phyloP scores from a whole-genome alignment of 2,113 vertebrate genomes.

The Plecturocebus donacophilus region DNA sequence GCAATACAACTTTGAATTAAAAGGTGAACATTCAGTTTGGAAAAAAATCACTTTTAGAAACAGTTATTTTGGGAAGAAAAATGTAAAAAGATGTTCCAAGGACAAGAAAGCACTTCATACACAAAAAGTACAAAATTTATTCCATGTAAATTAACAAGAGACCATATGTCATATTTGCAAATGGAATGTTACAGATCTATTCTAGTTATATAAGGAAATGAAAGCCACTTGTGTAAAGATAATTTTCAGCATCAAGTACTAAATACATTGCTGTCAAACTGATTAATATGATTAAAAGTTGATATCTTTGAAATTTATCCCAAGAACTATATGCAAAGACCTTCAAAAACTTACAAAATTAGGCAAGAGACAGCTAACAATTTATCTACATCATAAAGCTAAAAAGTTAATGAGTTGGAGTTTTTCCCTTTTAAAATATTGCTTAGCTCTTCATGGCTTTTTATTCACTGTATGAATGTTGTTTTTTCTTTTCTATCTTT shows the following conservation, averaged over 20 bases:
- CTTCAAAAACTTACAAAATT: not conserved
- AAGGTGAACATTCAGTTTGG: not conserved
- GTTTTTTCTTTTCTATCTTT: not conserved
- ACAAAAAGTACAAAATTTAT: slow-evolving; percentile 50
- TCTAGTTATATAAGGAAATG: slow-evolving; percentile 52
- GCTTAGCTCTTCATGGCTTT: slow-evolving; percentile 21
- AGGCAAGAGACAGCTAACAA: slow-evolving; percentile 21
- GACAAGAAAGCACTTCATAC: slow-evolving; percentile 6
- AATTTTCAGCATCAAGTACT: slow-evolving; percentile 63
- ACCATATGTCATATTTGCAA: slow-evolving; percentile 40
- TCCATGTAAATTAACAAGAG: slow-evolving; percentile 31
- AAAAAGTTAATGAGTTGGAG: slow-evolving; percentile 53
- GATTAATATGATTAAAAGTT: slow-evolving; percentile 66
- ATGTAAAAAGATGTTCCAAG: slow-evolving; percentile 44
- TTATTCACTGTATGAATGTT: slow-evolving; percentile 51
- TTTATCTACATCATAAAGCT: not conserved
- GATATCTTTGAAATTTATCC: slow-evolving; percentile 65
- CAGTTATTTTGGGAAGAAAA: slow-evolving; percentile 10
- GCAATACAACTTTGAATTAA: not conserved
- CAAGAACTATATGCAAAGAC: slow-evolving; percentile 45
- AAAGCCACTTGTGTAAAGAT: slow-evolving; percentile 69
- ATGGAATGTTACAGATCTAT: slow-evolving; percentile 27
- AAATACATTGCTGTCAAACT: slow-evolving; percentile 68
- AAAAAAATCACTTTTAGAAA: slow-evolving; percentile 48
- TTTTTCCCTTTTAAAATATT: slow-evolving; percentile 41